Percentiles rank a stretch among this genome's conserved stretches.
phyloP scores from a whole-genome alignment of 1,140 invertebrate genomes.

The Adoxophyes honmai region DNA sequence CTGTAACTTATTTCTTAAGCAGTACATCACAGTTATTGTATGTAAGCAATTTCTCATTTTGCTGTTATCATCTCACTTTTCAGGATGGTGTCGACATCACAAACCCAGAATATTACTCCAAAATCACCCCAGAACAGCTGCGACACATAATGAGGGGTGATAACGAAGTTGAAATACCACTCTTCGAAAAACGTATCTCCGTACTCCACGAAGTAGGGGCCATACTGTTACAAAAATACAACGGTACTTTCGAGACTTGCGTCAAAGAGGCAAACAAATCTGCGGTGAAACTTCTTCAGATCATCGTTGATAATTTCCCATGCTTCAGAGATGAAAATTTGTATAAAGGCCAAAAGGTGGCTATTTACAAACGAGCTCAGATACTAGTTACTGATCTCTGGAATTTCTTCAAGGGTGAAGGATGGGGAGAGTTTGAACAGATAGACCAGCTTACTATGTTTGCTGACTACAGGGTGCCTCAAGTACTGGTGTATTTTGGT shows the following conservation, averaged over 20 bases:
- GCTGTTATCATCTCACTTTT: too few species aligned
- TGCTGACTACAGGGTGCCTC: slow-evolving; percentile 97
- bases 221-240: slow-evolving; percentile 87
- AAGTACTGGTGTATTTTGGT: slow-evolving; percentile 92
- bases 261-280: slow-evolving; percentile 85
- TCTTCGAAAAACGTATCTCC: slow-evolving; percentile 86
- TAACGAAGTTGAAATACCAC: slow-evolving; percentile 81
- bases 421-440: slow-evolving; percentile 89
- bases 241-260: slow-evolving; percentile 90
- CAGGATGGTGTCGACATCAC: slow-evolving; percentile 87
- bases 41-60: too few species aligned
- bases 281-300: slow-evolving; percentile 85
- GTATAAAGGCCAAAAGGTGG: slow-evolving; percentile 84
- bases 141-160: slow-evolving; percentile 86
- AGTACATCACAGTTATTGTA: too few species aligned
- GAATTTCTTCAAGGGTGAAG: slow-evolving; percentile 89
- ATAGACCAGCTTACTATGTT: slow-evolving; percentile 96
- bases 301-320: slow-evolving; percentile 90
- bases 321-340: slow-evolving; percentile 90
- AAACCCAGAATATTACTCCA: slow-evolving; percentile 88
- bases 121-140: slow-evolving; percentile 83
- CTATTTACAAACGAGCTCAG: slow-evolving; percentile 95
- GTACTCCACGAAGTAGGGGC: slow-evolving; percentile 89
- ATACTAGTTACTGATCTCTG: slow-evolving; percentile 96
- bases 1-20: too few species aligned